Evolutionary conservation across 2,888 invertebrate genomes (phyloP).

Genomic region (Clunio marinus): DNA sequence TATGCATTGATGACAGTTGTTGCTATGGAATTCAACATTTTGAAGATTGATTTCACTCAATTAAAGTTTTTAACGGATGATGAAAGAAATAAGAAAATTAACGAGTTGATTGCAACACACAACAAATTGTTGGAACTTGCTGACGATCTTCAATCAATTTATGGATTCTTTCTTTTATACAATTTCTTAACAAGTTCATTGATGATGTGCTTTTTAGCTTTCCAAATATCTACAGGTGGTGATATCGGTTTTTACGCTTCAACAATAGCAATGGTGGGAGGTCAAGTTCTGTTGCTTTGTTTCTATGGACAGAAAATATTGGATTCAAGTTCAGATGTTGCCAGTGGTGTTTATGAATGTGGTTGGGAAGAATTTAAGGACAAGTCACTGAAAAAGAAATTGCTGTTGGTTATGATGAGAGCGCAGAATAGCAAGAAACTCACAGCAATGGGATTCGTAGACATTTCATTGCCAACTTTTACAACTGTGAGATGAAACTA

Average conservation of each 20-base stretch:
- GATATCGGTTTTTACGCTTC: background rate
- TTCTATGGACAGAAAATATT: background rate
- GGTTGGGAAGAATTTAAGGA: background rate
- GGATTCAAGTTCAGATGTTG: background rate
- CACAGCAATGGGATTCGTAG: background rate
- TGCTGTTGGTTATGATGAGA: background rate
- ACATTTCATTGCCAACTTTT: background rate
- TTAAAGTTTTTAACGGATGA: background rate
- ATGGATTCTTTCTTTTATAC: background rate
- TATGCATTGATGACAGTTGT: background rate
- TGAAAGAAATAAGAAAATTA: background rate
- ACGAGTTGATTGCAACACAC: background rate
- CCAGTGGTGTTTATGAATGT: background rate
- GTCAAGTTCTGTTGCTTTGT: background rate
- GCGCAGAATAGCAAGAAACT: background rate
- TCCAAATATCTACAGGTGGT: background rate
- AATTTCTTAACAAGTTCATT: background rate
- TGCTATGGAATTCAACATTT: background rate
- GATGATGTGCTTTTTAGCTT: background rate
- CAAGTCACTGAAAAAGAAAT: background rate
- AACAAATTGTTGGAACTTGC: background rate
- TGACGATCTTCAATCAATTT: background rate
- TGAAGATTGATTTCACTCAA: background rate
- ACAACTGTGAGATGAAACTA: background rate
- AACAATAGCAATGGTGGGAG: background rate